These are phyloP conservation scores for Alethe diademata DNA, from an alignment of 2,113 vertebrate species.

Conservation along the genomic window DNA sequence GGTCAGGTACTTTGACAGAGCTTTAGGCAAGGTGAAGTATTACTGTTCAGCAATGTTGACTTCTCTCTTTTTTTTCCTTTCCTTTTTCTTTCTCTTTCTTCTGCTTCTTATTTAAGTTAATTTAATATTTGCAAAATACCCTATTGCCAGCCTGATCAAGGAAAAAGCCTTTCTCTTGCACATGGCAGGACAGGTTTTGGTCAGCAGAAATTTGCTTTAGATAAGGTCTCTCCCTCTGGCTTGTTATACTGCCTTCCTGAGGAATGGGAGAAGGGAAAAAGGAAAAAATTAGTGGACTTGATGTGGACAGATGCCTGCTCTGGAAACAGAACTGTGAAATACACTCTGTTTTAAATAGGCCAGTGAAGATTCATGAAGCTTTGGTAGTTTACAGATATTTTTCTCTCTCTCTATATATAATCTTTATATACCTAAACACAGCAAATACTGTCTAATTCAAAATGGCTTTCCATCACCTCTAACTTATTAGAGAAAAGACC, in stretches of 20 bases:
- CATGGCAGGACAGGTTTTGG: background rate
- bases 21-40: background rate
- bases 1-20: background rate
- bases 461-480: background rate
- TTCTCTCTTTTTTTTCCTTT: background rate
- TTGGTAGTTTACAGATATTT: background rate
- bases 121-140: background rate
- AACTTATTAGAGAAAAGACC: background rate
- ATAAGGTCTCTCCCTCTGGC: background rate
- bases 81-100: background rate
- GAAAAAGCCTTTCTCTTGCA: background rate
- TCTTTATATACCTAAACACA: background rate
- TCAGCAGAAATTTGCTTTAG: background rate
- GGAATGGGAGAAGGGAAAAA: background rate
- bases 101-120: background rate
- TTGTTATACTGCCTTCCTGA: background rate
- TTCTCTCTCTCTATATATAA: background rate
- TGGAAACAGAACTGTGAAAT: background rate
- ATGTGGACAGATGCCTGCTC: background rate
- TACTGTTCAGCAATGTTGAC: background rate
- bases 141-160: background rate
- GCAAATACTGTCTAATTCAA: background rate
- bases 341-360: background rate
- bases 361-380: background rate
- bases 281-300: background rate